A percentile compares a stretch with the other conserved stretches of the same genome.
phyloP scores from a whole-genome alignment of 2,113 vertebrate genomes.

The Labeo catla region DNA sequence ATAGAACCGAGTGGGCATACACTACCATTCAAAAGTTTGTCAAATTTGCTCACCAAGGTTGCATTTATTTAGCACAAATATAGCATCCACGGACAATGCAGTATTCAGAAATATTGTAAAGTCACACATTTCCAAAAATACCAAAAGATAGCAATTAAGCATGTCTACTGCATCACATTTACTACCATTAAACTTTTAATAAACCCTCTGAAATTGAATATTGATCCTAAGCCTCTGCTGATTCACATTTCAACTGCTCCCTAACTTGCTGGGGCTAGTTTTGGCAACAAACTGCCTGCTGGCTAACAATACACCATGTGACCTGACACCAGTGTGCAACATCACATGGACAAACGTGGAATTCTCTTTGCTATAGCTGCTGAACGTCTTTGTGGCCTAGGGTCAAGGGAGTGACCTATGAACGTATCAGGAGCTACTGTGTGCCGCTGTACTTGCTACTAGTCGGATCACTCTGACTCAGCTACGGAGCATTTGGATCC shows the following conservation, averaged over 20 bases:
- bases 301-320: neutral
- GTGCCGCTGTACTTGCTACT: neutral
- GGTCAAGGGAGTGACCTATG: conserved; percentile 20
- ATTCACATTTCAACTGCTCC: neutral
- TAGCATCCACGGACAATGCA: too few relatives aligned
- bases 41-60: neutral
- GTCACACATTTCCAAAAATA: too few relatives aligned
- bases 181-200: neutral
- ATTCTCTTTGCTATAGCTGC: neutral
- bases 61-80: neutral
- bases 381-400: neutral
- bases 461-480: neutral
- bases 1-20: neutral
- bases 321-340: neutral
- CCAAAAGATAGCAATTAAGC: neutral
- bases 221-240: neutral
- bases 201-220: neutral
- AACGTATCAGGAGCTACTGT: neutral
- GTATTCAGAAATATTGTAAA: too few relatives aligned
- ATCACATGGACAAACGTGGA: conserved; percentile 2
- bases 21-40: neutral
- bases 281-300: neutral
- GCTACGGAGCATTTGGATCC: neutral
- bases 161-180: neutral
- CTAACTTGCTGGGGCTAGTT: neutral